These are phyloP conservation scores for Hydrozoanthus tunicans DNA, from an alignment of 64 coral and sea anemone species.

Conservation along the genomic window DNA sequence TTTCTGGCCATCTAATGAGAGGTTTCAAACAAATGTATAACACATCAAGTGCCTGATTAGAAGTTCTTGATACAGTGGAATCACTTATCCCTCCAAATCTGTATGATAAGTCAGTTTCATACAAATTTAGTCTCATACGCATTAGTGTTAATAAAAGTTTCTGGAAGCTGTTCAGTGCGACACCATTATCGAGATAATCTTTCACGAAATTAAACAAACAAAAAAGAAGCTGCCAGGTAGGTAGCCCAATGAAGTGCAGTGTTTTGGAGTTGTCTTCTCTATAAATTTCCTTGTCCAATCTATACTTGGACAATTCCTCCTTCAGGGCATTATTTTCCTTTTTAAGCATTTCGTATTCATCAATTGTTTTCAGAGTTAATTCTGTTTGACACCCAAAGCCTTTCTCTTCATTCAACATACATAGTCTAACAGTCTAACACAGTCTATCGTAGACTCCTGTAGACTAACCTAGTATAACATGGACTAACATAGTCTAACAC, in stretches of 20 bases:
- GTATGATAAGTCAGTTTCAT: conserved; percentile 40
- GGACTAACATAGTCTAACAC: too few species aligned
- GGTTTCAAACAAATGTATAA: conserved; percentile 48
- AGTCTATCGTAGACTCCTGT: too few species aligned
- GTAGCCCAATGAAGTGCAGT: conserved; percentile 54
- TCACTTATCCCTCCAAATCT: conserved; percentile 66
- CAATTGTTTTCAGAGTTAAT: conserved; percentile 27
- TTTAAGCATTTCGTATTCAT: conserved; percentile 29
- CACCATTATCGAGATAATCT: conserved; percentile 17
- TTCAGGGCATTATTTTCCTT: conserved; percentile 60
- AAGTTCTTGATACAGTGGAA: conserved; percentile 48
- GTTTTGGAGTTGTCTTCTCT: conserved; percentile 47
- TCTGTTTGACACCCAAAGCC: conserved; percentile 49
- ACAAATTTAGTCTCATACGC: conserved; percentile 33
- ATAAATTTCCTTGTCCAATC: conserved; percentile 50
- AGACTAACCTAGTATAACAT: too few species aligned
- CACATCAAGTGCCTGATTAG: conserved; percentile 40
- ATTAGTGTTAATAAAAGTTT: conserved; percentile 52
- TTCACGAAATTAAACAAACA: conserved; percentile 4
- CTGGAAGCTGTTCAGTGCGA: conserved; percentile 12
- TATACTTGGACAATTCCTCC: conserved; percentile 54
- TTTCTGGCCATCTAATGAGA: conserved; percentile 49
- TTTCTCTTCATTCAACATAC: conserved; percentile 8
- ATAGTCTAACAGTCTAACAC: too few species aligned
- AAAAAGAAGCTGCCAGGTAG: conserved; percentile 44